Evolutionary conservation across 2,888 invertebrate genomes (phyloP).

Genomic region (Zaprionus bogoriensis): DNA sequence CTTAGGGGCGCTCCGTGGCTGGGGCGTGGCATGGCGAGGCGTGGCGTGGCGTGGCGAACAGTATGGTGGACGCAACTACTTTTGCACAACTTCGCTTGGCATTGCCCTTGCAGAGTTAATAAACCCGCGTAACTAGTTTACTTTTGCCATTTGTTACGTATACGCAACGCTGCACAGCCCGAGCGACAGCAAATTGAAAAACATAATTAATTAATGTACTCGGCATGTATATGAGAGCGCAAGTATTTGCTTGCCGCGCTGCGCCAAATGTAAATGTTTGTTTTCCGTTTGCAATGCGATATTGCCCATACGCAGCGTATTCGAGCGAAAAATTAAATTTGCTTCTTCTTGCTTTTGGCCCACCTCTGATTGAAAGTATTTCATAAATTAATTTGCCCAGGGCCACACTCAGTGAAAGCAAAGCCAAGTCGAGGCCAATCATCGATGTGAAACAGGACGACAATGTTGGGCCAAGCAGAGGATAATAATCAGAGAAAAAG

Average conservation of each 20-base stretch:
- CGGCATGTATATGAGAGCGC: slow-evolving; percentile 31
- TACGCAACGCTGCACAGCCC: neutral
- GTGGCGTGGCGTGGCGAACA: slow-evolving; percentile 1
- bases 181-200: slow-evolving; percentile 7
- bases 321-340: slow-evolving; percentile 37
- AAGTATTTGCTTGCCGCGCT: slow-evolving; percentile 30
- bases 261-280: slow-evolving; percentile 47
- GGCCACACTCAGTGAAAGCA: neutral
- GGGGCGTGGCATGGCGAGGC: slow-evolving; percentile 2
- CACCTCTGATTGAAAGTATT: slow-evolving; percentile 38
- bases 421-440: neutral
- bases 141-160: neutral
- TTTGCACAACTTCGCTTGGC: slow-evolving; percentile 13
- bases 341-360: neutral
- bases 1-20: slow-evolving; percentile 10
- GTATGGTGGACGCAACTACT: slow-evolving; percentile 25
- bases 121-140: slow-evolving; percentile 24
- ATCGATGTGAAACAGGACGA: slow-evolving; percentile 5
- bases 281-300: slow-evolving; percentile 24
- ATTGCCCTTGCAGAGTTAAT: slow-evolving; percentile 48
- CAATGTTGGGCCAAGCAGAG: slow-evolving; percentile 10
- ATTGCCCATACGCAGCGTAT: slow-evolving; percentile 45
- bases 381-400: slow-evolving; percentile 31
- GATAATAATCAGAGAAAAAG: slow-evolving; percentile 22
- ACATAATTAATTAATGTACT: slow-evolving; percentile 60